Base-by-base conservation (phyloP, 2,797 vertebrate genomes). In the Tachyglossus aculeatus region DNA sequence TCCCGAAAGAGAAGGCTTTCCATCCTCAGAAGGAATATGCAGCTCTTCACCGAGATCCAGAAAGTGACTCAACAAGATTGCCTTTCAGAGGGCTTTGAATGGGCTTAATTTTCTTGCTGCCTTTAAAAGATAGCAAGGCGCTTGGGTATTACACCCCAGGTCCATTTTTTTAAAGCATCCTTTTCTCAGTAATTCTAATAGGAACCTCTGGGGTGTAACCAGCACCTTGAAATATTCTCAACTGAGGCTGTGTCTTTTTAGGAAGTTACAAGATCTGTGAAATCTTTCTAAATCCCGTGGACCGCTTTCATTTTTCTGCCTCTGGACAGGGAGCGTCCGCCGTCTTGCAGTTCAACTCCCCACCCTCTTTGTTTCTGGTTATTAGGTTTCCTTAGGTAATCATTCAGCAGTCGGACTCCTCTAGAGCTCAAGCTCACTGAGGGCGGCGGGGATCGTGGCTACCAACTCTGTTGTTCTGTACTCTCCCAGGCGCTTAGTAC, bases 201-300 rank as follows among this genome's bases (percentile, higher is more conserved):
- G 67, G 51, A 45, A 55, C 21, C 34, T 74, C 48, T 22, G 33
- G 21, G 2, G 3, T 41, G 40, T 22, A 4, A 9, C 22, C 19
- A 41, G 18, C 19, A 32, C 47, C 32, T 62, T 9, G n/a, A 69
- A 67, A 41, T 24, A 40, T 41, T 40, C 33, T 19, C 66, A 55
- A 32, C 11, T 6, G 21, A 31, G 59, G 62, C 38, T 5, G 38
- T 3, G 72, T 72, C 60, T 69, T 41, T 71, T 70, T 61, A 65
- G 73, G 55, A 37, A 38, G 66, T 57, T 52, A 10, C 16, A 22
- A 45, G 51, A 48, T 54, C 59, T 70, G 64, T 67, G 74, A 64
- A 67, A 67, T 19, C 43, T 39, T 38, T 55, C 34, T 33, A 44
- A 25, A 56, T 57, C 32, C 57, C 51, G 69, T 25, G 16, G 21